These are phyloP conservation scores for Orthosia gracilis DNA, from an alignment of 2,888 invertebrate species.

Conservation along the genomic window DNA sequence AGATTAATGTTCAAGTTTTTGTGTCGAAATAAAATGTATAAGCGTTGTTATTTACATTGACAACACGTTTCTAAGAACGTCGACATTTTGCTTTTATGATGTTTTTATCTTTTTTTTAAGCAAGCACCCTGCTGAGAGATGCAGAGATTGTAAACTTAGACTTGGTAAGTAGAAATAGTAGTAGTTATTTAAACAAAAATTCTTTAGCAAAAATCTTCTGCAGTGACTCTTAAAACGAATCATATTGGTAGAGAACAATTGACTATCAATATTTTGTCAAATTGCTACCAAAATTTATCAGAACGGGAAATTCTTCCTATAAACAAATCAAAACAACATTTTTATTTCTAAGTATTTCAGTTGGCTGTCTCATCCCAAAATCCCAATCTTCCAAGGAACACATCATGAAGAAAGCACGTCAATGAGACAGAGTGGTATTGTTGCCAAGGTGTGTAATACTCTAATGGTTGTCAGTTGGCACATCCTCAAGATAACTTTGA, in stretches of 20 bases:
- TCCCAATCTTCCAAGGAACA: not conserved
- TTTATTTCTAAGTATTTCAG: not conserved
- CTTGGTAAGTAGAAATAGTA: not conserved
- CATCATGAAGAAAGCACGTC: conserved; percentile 10
- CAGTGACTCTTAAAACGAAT: not conserved
- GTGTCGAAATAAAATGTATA: conserved; percentile 6
- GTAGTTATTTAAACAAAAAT: not conserved
- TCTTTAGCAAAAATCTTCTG: not conserved
- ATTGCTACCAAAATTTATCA: not conserved
- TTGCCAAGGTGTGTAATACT: conserved; percentile 31
- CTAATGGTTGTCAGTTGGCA: conserved; percentile 51
- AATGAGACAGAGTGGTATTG: conserved; percentile 46
- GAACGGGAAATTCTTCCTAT: not conserved
- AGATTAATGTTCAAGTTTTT: conserved; percentile 42
- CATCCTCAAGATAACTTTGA: not conserved
- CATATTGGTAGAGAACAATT: not conserved
- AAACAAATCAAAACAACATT: not conserved
- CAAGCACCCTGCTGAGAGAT: conserved; percentile 7
- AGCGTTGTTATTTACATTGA: conserved; percentile 8
- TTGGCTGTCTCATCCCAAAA: not conserved
- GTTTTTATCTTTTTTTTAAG: not conserved
- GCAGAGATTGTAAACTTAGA: not conserved
- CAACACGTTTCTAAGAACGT: conserved; percentile 14
- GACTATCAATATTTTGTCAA: no score
- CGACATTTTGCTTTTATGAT: conserved; percentile 4